Conservation (phyloP, 2,113 vertebrate genomes). For the Ictalurus punctatus region DNA sequence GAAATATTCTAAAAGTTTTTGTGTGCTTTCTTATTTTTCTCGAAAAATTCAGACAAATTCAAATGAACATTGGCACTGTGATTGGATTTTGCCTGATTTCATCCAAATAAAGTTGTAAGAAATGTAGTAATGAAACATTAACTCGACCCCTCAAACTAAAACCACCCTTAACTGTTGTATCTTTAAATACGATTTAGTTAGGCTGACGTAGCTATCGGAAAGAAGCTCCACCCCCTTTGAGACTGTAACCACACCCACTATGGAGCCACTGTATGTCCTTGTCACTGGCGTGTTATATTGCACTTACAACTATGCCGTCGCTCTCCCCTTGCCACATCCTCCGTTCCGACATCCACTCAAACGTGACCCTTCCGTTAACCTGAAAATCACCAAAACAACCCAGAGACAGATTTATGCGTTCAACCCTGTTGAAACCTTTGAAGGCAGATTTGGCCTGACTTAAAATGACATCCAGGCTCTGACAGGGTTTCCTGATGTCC, state of each 20-base stretch:
- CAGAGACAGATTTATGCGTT: conserved; percentile 22
- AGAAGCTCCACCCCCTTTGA: background rate
- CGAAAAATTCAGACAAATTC: background rate
- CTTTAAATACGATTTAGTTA: background rate
- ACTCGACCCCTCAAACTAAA: background rate
- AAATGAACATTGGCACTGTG: background rate
- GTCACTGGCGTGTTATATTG: background rate
- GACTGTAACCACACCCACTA: background rate
- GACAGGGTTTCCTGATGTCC: background rate
- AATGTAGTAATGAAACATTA: background rate
- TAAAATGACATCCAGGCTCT: conserved; percentile 22
- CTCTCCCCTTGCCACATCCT: background rate
- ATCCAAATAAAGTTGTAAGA: background rate
- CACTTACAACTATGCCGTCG: background rate
- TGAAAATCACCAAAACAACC: background rate
- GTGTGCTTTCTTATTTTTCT: too few relatives aligned
- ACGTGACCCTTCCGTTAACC: background rate
- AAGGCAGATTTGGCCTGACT: conserved; percentile 15
- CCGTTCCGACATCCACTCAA: background rate
- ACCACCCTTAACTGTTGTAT: too few relatives aligned
- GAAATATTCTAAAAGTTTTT: background rate
- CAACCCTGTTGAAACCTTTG: background rate
- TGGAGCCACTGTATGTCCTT: background rate
- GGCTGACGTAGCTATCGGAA: background rate
- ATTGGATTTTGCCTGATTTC: background rate